phyloP scores from a whole-genome alignment of 2,113 vertebrate genomes.

The Bambusicola thoracicus region DNA sequence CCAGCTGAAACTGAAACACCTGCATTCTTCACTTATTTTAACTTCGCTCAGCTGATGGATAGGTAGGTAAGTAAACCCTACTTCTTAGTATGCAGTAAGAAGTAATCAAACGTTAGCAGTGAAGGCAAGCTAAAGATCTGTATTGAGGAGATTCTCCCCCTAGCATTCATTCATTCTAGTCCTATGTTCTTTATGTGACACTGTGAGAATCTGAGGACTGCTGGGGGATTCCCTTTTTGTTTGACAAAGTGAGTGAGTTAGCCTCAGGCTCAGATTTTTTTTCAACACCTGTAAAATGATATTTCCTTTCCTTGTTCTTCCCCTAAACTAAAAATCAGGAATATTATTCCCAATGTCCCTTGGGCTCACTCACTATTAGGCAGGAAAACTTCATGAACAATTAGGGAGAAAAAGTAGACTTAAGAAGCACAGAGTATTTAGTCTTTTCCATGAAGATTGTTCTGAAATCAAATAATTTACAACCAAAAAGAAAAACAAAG shows the following conservation, averaged over 20 bases:
- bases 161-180: background rate
- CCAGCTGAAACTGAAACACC: background rate
- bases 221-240: background rate
- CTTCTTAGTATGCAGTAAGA: background rate
- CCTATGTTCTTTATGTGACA: background rate
- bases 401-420: background rate
- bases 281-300: background rate
- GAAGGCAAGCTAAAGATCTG: background rate
- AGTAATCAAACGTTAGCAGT: background rate
- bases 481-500: background rate
- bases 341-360: background rate
- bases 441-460: background rate
- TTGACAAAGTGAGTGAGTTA: background rate
- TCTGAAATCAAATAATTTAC: background rate
- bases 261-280: slow-evolving; percentile 17
- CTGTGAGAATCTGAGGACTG: background rate
- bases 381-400: background rate
- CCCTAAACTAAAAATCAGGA: slow-evolving; percentile 2
- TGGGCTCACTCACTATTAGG: background rate
- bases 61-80: background rate
- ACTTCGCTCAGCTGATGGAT: background rate
- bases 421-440: background rate
- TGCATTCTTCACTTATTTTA: background rate
- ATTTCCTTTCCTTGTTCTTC: slow-evolving; percentile 20
- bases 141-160: background rate